Base-by-base conservation (phyloP, 2,797 vertebrate species). In the Momotus momota region DNA sequence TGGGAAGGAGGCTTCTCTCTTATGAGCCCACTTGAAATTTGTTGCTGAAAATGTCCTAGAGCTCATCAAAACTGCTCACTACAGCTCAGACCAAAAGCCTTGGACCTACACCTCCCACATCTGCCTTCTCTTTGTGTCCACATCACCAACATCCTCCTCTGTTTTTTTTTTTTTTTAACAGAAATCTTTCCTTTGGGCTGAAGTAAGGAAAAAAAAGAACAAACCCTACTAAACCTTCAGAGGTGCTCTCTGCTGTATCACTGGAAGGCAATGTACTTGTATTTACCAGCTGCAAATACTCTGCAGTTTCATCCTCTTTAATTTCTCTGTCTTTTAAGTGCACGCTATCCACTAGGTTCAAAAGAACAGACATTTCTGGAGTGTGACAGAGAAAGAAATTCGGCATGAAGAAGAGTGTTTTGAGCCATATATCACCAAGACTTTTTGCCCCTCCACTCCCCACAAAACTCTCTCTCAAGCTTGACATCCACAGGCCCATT, bases 301-400 rank as follows among this genome's bases (percentile, higher is more conserved):
- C 70, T 80, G 70, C 66, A 90, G 83, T 77, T 70, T 90, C 90
- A 86, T 72, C 60, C 57, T 93, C 88, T 96, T 96, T 93, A 96
- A 95, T 92, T 96, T 94, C 70, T 86, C 62, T 67, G 52, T 55
- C 93, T 94, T 95, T 95, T 64, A 95, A 93, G 70, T 45, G 40
- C 55, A 77, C 40, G 10, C 40, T 57, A 73, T 88, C 66, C 87
- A 81, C 27, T 13, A 73, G n/a, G 55, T 84, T 95, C 82, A 90
- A 88, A 95, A 88, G 81, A 94, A 90, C 46, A 88, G 77, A 75
- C 69, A 75, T 94, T 95, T 79, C 40, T 88, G 66, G 58, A 91
- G 82, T 4, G 1, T 72, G 91, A 88, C 93, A 46, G 58, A 88
- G 89, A 95, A 86, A 17, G 91, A 94, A 91, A 88, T 75, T 22